Percentiles rank a stretch among this genome's conserved stretches.
These are phyloP conservation scores for Eulithis testata DNA, from an alignment of 2,888 invertebrate genomes.

Conservation along the genomic window DNA sequence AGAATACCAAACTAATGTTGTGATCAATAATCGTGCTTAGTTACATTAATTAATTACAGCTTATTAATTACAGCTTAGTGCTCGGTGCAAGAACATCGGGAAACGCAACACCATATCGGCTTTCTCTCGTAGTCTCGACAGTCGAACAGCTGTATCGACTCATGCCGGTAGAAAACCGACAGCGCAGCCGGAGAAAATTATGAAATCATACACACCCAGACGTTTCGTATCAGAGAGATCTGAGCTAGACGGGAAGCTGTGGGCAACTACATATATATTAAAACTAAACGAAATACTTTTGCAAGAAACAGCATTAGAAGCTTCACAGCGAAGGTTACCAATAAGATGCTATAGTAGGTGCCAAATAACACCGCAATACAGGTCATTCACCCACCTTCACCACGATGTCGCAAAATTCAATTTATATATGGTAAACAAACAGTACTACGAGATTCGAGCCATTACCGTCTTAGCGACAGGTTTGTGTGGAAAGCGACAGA, in stretches of 20 bases:
- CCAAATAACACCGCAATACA: too few species aligned
- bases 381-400: too few species aligned
- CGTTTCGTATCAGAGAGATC: conserved; percentile 33
- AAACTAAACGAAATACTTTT: neutral
- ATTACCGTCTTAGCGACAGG: too few species aligned
- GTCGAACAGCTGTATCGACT: conserved; percentile 63
- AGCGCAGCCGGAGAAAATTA: conserved; percentile 67
- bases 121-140: conserved; percentile 62
- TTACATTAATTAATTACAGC: too few species aligned
- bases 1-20: neutral
- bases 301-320: neutral
- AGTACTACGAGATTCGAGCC: too few species aligned
- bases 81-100: conserved; percentile 64
- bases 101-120: conserved; percentile 73
- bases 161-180: conserved; percentile 67
- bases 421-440: too few species aligned
- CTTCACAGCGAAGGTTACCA: neutral
- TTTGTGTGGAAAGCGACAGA: too few species aligned
- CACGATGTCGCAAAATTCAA: too few species aligned
- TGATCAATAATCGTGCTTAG: conserved; percentile 44
- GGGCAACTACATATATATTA: neutral
- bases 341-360: too few species aligned
- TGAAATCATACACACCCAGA: conserved; percentile 60
- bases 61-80: conserved; percentile 40
- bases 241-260: neutral